A percentile compares a stretch with the other conserved stretches of the same genome.
Evolutionary conservation across 2,113 vertebrate genomes (phyloP).

Genomic region (Toxotes jaculatrix): DNA sequence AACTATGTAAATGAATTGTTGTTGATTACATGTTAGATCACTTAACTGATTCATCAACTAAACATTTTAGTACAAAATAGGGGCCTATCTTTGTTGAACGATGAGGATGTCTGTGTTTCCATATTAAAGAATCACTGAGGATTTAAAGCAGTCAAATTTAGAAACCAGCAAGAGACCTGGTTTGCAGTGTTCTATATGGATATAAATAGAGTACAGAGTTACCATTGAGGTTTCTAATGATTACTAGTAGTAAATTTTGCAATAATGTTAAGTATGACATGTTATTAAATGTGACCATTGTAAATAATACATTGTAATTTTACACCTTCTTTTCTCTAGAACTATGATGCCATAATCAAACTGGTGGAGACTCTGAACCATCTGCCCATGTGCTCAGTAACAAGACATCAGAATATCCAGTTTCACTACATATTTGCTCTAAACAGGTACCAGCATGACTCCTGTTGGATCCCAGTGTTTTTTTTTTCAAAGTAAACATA

Average conservation of each 20-base stretch:
- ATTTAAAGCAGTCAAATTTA: neutral
- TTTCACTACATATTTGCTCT: conserved; percentile 95
- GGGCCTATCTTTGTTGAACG: neutral
- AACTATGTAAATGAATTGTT: neutral
- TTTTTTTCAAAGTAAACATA: neutral
- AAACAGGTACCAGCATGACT: conserved; percentile 84
- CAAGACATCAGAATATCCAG: conserved; percentile 88
- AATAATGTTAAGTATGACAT: neutral
- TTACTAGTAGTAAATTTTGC: neutral
- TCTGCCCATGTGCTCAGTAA: conserved; percentile 87
- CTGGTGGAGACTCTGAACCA: conserved; percentile 90
- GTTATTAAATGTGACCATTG: neutral
- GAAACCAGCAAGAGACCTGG: too few species aligned
- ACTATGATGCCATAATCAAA: conserved; percentile 89
- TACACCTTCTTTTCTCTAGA: conserved; percentile 77
- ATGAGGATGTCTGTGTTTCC: neutral
- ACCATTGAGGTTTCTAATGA: neutral
- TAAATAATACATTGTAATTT: conserved; percentile 54
- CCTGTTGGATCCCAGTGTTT: neutral
- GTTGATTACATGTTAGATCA: neutral
- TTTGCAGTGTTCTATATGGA: too few species aligned
- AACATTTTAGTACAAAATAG: neutral
- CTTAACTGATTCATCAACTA: neutral
- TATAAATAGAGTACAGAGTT: neutral
- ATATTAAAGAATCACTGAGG: neutral